Conservation (phyloP, 2,888 invertebrate genomes). For the Falcaria lacertinaria region DNA sequence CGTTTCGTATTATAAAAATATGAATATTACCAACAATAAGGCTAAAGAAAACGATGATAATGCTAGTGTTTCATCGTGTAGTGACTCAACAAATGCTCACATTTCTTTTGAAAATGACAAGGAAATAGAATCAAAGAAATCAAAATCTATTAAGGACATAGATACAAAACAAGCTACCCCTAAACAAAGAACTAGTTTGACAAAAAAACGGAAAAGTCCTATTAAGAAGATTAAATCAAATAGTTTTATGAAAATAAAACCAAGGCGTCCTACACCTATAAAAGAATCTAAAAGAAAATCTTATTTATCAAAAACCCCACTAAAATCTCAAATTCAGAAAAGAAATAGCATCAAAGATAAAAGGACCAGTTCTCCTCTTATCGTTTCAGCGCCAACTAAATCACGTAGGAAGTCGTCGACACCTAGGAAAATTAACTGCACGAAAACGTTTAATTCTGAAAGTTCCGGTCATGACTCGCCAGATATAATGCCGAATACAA, state of each 20-base stretch:
- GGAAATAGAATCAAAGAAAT: constrained; percentile 17
- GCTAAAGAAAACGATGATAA: constrained; percentile 31
- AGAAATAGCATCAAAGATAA: constrained; percentile 40
- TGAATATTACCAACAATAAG: constrained; percentile 22
- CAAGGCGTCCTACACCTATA: constrained; percentile 50
- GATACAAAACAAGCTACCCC: constrained; percentile 20
- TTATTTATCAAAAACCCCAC: constrained; percentile 6
- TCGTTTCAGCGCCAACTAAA: constrained; percentile 46
- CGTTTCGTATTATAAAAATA: constrained; percentile 57
- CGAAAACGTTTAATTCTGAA: constrained; percentile 53
- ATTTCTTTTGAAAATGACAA: constrained; percentile 30
- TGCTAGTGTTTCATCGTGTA: constrained; percentile 29
- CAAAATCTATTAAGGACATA: constrained; percentile 26
- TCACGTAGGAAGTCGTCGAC: constrained; percentile 74
- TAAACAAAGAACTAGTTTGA: constrained; percentile 24
- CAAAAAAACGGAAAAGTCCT: constrained; percentile 47
- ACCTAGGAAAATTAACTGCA: constrained; percentile 65
- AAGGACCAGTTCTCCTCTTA: constrained; percentile 17
- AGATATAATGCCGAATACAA: constrained; percentile 26
- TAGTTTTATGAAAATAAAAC: constrained; percentile 63
- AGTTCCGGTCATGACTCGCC: constrained; percentile 46
- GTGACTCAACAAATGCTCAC: constrained; percentile 35
- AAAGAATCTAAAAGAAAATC: constrained; percentile 28
- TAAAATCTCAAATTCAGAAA: constrained; percentile 25
- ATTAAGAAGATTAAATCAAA: constrained; percentile 46